Conservation (phyloP, 2,113 vertebrate species). For the Dolichotis patagonum region DNA sequence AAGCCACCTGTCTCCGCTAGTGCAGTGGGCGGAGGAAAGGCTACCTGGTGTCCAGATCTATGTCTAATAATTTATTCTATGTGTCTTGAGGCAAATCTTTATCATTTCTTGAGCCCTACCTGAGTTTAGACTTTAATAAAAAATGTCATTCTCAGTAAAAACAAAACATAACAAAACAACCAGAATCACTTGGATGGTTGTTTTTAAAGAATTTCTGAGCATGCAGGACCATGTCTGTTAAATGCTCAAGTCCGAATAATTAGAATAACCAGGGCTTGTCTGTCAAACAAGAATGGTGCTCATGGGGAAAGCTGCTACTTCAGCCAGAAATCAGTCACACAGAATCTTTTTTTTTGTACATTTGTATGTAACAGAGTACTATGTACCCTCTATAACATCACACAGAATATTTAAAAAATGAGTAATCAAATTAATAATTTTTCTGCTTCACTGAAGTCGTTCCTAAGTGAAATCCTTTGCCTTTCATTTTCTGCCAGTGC, state of each 20-base stretch:
- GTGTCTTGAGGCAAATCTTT: not conserved
- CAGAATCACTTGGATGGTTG: not conserved
- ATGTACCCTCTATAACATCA: not conserved
- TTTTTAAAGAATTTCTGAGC: not conserved
- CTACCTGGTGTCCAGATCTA: not conserved
- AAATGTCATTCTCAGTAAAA: slow-evolving; percentile 17
- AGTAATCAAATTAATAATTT: not conserved
- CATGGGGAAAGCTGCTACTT: not conserved
- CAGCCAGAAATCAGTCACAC: not conserved
- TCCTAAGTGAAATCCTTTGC: not conserved
- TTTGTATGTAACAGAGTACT: not conserved
- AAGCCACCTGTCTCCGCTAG: slow-evolving; percentile 5
- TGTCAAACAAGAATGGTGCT: slow-evolving; percentile 22
- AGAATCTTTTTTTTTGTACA: not conserved
- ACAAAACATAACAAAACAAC: not conserved
- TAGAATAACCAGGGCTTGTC: not conserved
- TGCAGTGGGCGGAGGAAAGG: not conserved
- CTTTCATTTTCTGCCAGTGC: not conserved
- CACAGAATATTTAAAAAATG: not conserved
- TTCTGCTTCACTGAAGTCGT: slow-evolving; percentile 17
- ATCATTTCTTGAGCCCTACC: not conserved
- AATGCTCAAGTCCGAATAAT: slow-evolving; percentile 4
- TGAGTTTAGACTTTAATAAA: not conserved
- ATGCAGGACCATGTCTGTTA: not conserved
- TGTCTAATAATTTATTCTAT: not conserved